Evolutionary conservation across 2,113 vertebrate genomes (phyloP).

Genomic region (Tachuris rubrigastra): DNA sequence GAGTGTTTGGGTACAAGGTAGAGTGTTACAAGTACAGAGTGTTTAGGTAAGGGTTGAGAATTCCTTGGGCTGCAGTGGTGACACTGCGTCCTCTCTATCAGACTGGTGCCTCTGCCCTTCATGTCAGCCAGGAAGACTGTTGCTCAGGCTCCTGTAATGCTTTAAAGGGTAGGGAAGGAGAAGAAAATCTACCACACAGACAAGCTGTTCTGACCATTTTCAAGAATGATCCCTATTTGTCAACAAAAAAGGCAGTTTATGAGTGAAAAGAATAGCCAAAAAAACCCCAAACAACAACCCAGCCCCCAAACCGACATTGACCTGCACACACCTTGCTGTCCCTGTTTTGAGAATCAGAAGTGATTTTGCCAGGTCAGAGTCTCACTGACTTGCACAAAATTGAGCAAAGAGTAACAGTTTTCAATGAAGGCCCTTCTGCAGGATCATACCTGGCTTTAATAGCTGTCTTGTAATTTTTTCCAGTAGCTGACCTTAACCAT

Average conservation of each 20-base stretch:
- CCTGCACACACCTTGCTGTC: neutral
- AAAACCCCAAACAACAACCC: too few species aligned
- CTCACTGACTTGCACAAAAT: neutral
- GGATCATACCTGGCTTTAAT: neutral
- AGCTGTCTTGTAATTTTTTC: constrained; percentile 19
- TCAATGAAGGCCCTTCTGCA: neutral
- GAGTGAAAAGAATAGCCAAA: neutral
- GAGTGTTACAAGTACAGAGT: neutral
- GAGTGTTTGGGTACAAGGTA: too few species aligned
- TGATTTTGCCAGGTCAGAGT: neutral
- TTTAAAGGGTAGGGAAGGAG: neutral
- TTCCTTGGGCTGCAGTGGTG: neutral
- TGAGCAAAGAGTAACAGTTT: neutral
- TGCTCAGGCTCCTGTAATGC: neutral
- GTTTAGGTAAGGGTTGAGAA: neutral
- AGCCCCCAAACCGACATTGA: fast-evolving
- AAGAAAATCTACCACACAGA: neutral
- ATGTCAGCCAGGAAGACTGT: neutral
- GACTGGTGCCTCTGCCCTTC: neutral
- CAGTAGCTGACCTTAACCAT: constrained; percentile 33
- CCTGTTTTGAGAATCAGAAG: neutral
- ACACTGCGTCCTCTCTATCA: neutral
- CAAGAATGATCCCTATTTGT: neutral
- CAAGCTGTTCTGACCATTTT: neutral
- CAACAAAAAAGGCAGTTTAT: neutral